A percentile compares a stretch with the other conserved stretches of the same genome.
Evolutionary conservation across 1,140 invertebrate genomes (phyloP).

Genomic region (Myzus persicae): DNA sequence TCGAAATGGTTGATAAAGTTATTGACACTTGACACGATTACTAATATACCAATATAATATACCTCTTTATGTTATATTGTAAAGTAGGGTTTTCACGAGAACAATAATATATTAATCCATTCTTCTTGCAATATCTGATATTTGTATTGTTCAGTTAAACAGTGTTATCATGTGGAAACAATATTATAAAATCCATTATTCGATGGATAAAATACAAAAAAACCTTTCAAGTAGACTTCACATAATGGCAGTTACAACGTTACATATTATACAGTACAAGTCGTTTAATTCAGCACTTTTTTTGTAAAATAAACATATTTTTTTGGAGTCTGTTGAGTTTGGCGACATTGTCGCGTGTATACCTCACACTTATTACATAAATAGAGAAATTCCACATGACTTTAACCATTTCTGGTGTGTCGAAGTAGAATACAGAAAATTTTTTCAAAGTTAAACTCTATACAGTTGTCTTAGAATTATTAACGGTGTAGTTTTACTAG

Average conservation of each 20-base stretch:
- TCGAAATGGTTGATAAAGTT: neutral
- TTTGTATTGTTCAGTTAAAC: neutral
- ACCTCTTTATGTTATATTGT: neutral
- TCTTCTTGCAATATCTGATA: neutral
- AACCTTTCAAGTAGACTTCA: neutral
- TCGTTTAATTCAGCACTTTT: constrained; percentile 21
- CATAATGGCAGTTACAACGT: neutral
- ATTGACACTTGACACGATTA: neutral
- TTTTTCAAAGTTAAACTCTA: neutral
- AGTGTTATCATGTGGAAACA: neutral
- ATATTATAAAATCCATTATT: constrained; percentile 24
- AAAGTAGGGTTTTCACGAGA: neutral
- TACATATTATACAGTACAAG: neutral
- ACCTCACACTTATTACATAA: neutral
- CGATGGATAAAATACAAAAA: neutral
- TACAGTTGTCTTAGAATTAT: too few relatives aligned
- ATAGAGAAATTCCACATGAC: neutral
- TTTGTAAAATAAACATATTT: constrained; percentile 5
- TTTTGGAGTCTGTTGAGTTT: neutral
- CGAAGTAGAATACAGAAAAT: neutral
- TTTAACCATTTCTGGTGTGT: neutral
- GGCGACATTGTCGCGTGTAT: neutral
- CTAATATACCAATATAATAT: constrained; percentile 21
- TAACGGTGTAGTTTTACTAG: neutral
- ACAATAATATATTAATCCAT: constrained; percentile 23